Evolutionary conservation across 2,113 vertebrate genomes (phyloP).

Genomic region (Oreocharis arfaki): DNA sequence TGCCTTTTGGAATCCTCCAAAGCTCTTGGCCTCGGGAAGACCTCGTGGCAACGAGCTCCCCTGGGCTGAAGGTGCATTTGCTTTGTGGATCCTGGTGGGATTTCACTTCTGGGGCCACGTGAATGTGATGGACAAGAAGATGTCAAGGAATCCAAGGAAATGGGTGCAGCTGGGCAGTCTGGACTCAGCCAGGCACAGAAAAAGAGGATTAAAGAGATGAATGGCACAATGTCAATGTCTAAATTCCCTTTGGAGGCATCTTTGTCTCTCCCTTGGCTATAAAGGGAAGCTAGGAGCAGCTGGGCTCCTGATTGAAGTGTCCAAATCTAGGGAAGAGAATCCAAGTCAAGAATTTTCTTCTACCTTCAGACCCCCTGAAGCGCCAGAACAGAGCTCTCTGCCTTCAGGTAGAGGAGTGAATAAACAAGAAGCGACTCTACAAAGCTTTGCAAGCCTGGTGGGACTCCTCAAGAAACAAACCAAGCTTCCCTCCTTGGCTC

Average conservation of each 20-base stretch:
- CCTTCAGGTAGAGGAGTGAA: neutral
- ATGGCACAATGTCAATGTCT: neutral
- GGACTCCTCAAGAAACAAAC: neutral
- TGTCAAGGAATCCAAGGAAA: neutral
- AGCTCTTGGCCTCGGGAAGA: constrained; percentile 16
- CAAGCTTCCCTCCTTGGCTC: neutral
- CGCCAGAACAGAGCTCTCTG: neutral
- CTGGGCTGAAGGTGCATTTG: neutral
- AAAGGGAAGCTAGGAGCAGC: neutral
- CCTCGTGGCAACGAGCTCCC: neutral
- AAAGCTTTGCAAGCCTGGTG: neutral
- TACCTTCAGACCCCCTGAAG: neutral
- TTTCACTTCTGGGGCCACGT: neutral
- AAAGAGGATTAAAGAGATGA: neutral
- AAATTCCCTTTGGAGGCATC: neutral
- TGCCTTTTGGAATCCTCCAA: constrained; percentile 26
- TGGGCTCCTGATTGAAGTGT: neutral
- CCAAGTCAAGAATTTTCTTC: neutral
- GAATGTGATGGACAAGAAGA: neutral
- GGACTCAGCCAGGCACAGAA: neutral
- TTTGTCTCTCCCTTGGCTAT: neutral
- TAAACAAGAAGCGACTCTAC: neutral
- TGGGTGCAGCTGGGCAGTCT: neutral
- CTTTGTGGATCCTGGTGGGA: neutral
- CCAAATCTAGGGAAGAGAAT: neutral